phyloP scores from a whole-genome alignment of 2,113 vertebrate genomes.

The Irena cyanogastra region DNA sequence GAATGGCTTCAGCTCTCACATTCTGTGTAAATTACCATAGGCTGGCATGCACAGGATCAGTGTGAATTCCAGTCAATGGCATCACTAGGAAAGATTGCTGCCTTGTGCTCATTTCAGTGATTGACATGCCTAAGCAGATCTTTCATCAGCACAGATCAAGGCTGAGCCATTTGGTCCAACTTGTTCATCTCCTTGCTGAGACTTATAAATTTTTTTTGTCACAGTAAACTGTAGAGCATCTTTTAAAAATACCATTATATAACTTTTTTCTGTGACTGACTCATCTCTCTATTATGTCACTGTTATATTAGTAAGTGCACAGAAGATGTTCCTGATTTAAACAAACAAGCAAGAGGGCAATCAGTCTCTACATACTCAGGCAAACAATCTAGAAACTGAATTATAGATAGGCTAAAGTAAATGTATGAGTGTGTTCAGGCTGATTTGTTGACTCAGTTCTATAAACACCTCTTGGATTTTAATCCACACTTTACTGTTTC shows the following conservation, averaged over 20 bases:
- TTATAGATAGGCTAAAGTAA: conserved; percentile 69
- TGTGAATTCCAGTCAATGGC: not conserved
- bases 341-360: conserved; percentile 40
- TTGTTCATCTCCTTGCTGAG: not conserved
- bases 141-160: not conserved
- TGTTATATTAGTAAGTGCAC: conserved; percentile 23
- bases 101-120: not conserved
- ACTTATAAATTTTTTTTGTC: not conserved
- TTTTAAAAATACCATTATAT: not conserved
- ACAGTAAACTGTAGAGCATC: not conserved
- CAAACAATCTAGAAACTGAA: conserved; percentile 67
- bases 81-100: not conserved
- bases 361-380: conserved; percentile 31
- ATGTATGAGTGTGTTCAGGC: conserved; percentile 54
- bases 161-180: accelerated
- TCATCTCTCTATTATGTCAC: conserved; percentile 5
- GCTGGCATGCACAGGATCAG: not conserved
- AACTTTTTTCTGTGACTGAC: not conserved
- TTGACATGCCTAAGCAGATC: not conserved
- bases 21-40: not conserved
- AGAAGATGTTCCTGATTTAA: not conserved
- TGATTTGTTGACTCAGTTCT: conserved; percentile 62
- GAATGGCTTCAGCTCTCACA: not conserved
- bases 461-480: conserved; percentile 68
- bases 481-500: conserved; percentile 39